Percentiles rank a stretch among this genome's conserved stretches.
Evolutionary conservation across 2,888 invertebrate species (phyloP).

Genomic region (Rhogogaster chlorosoma): DNA sequence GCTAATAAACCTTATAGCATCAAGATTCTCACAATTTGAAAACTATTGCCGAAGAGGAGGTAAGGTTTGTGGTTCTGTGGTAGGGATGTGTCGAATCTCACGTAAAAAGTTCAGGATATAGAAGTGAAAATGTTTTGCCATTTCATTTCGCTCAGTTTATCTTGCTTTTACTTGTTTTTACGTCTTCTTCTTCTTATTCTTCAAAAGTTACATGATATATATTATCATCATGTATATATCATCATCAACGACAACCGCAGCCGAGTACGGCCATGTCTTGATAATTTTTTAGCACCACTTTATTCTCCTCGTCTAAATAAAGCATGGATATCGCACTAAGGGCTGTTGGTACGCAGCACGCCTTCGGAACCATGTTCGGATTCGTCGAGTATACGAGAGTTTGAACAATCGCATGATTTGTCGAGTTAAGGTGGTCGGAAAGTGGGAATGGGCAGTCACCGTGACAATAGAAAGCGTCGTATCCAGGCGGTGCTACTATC

Average conservation of each 20-base stretch:
- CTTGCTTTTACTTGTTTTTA: not conserved
- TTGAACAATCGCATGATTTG: conserved; percentile 99
- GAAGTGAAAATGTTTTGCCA: not conserved
- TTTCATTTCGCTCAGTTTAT: not conserved
- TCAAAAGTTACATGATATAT: not conserved
- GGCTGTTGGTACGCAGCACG: conserved; percentile 98
- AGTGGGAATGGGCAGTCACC: conserved; percentile 97
- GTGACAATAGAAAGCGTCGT: conserved; percentile 97
- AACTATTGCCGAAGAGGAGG: not conserved
- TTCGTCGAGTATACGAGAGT: conserved; percentile 96
- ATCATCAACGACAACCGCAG: conserved; percentile 96
- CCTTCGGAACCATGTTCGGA: conserved; percentile 93
- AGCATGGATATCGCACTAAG: conserved; percentile 97
- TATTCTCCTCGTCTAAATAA: conserved; percentile 95
- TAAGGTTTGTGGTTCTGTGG: not conserved
- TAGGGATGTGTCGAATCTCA: not conserved
- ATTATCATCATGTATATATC: not conserved
- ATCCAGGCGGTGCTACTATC: conserved; percentile 98
- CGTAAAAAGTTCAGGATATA: not conserved
- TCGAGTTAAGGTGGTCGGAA: conserved; percentile 96
- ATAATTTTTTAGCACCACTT: conserved; percentile 98
- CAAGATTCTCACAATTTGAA: not conserved
- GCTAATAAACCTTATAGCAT: not conserved
- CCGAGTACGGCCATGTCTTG: conserved; percentile 99
- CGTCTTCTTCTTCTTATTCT: not conserved